Evolutionary conservation across 2,113 vertebrate genomes (phyloP).

Genomic region (Phrynocephalus versicolor): DNA sequence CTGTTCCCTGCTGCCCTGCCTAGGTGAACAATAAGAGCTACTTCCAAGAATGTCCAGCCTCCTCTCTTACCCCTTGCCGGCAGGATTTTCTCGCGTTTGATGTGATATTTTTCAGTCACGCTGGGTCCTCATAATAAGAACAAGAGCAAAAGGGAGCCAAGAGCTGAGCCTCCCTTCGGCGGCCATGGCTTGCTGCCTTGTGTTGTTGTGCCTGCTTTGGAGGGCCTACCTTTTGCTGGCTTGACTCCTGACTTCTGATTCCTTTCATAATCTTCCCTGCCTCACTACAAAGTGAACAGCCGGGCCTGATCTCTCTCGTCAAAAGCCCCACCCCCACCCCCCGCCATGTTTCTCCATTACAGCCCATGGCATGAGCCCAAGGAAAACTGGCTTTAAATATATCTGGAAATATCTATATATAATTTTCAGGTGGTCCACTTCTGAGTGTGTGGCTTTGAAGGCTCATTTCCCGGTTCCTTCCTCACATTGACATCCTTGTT

Average conservation of each 20-base stretch:
- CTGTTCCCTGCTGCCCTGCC: slow-evolving; percentile 53
- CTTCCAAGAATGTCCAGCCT: slow-evolving; percentile 64
- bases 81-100: slow-evolving; percentile 65
- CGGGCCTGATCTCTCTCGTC: slow-evolving; percentile 56
- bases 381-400: not conserved
- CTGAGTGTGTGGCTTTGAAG: not conserved
- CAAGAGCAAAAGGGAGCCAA: slow-evolving; percentile 54
- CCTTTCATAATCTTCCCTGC: slow-evolving; percentile 63
- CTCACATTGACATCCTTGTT: not conserved
- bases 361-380: not conserved
- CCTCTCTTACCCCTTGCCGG: slow-evolving; percentile 67
- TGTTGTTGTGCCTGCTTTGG: slow-evolving; percentile 60
- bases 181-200: slow-evolving; percentile 44
- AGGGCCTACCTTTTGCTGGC: slow-evolving; percentile 50
- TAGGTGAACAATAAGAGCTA: slow-evolving; percentile 66
- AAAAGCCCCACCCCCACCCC: slow-evolving; percentile 52
- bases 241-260: slow-evolving; percentile 59
- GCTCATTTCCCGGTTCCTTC: not conserved
- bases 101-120: slow-evolving; percentile 68
- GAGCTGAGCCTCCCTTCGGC: slow-evolving; percentile 52
- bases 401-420: not conserved
- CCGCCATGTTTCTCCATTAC: slow-evolving; percentile 57
- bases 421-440: too few species aligned
- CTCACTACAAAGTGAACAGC: slow-evolving; percentile 60
- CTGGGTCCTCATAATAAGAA: slow-evolving; percentile 67